A percentile compares a stretch with the other conserved stretches of the same genome.
Conservation (phyloP, 2,888 invertebrate species). For the Matsumyia berberina region DNA sequence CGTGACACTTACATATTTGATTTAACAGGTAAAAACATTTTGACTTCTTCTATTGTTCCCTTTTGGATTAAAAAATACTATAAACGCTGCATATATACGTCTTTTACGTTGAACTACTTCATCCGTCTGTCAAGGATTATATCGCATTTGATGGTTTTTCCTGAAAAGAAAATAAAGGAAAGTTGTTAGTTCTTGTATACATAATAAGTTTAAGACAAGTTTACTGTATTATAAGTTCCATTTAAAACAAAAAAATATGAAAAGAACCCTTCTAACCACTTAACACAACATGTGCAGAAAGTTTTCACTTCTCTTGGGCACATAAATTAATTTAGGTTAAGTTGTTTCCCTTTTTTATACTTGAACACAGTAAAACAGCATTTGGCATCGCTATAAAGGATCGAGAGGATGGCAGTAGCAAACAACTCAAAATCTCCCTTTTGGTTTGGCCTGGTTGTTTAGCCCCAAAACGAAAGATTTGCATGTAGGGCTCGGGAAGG, state of each 20-base stretch:
- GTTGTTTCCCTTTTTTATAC: slow-evolving; percentile 28
- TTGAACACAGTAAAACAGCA: slow-evolving; percentile 11
- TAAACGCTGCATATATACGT: slow-evolving; percentile 48
- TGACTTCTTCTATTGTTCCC: slow-evolving; percentile 57
- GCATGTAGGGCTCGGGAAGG: neutral
- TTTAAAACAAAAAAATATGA: slow-evolving; percentile 15
- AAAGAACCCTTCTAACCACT: neutral
- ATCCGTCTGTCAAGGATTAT: slow-evolving; percentile 5
- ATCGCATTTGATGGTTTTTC: slow-evolving; percentile 22
- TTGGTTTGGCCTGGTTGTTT: slow-evolving; percentile 4
- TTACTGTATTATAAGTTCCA: slow-evolving; percentile 23
- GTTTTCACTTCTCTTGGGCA: slow-evolving; percentile 26
- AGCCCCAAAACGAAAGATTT: slow-evolving; percentile 12
- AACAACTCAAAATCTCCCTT: neutral
- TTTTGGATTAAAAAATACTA: slow-evolving; percentile 49
- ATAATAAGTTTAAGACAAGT: neutral
- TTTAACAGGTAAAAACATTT: slow-evolving; percentile 84
- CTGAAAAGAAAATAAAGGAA: slow-evolving; percentile 35
- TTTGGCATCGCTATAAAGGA: slow-evolving; percentile 10
- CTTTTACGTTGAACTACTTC: slow-evolving; percentile 4
- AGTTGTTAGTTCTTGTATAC: neutral
- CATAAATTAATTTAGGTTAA: slow-evolving; percentile 49
- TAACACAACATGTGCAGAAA: neutral
- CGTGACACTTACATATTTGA: slow-evolving; percentile 83
- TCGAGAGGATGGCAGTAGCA: neutral